Base-by-base conservation (phyloP, 2,888 invertebrate genomes). In the Minunthozetes semirufus region DNA sequence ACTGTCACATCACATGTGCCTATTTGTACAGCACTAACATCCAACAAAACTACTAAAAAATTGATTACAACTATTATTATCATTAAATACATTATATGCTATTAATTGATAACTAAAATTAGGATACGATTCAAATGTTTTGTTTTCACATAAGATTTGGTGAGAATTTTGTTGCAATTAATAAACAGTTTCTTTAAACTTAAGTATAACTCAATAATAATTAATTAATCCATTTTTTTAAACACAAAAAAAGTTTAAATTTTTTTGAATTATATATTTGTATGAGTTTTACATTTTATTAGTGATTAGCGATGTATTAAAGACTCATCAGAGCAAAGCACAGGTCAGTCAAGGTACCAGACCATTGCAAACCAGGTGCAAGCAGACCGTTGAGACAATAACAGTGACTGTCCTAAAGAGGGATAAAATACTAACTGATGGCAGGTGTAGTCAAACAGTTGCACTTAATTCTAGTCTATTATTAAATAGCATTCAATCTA, bases 371-470 rank as follows among this genome's bases (percentile, higher is more conserved):
- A 25, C 61, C 61, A 61, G 61, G 61, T 61, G 61, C 61, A 61
- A 27, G 33, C 4, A 50, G 61, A 61, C 61, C 61, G 61, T 61
- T 61, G 27, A 61, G 61, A 61, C 29, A 17, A 66, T 11, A 66
- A 66, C 66, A 66, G 66, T 33, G 33, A 63, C 63, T n/a, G n/a
- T n/a, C n/a, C n/a, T n/a, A n/a, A n/a, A n/a, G n/a, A 63, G 38
- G 66, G 38, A 66, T 33, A 33, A 66, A 33, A 38, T 17, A 50
- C 59, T 59, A 9, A 15, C 46, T 9, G 15, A 11, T 46, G 61
- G 61, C 61, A 61, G 61, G 61, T 61, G 61, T 61, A 61, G 6
- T 22, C 61, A 61, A 8, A 25, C 27, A 27, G 25, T 19, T 22
- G 9, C 25, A 56, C 25, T 56, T 11, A 56, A 56, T 19, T 22